Conservation (phyloP, 2,888 invertebrate genomes). For the Ochlodes sylvanus region DNA sequence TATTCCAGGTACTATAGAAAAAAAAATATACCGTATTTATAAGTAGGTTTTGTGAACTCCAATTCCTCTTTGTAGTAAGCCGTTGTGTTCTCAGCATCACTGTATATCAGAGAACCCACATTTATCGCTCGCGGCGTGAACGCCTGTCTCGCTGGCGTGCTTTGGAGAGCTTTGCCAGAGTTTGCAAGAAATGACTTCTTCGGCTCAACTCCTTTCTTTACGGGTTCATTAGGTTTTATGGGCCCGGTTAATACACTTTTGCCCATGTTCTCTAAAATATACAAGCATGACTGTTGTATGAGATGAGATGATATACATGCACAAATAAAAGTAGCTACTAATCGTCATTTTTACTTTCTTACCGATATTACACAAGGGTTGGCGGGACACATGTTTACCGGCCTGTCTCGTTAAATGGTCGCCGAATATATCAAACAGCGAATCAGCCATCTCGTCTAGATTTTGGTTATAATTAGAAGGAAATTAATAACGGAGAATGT, state of each 20-base stretch:
- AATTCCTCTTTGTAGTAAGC: slow-evolving; percentile 59
- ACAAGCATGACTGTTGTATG: not conserved
- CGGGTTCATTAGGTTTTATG: slow-evolving; percentile 68
- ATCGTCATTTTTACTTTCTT: slow-evolving; percentile 46
- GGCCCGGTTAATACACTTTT: slow-evolving; percentile 65
- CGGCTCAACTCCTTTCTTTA: slow-evolving; percentile 62
- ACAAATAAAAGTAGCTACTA: not conserved
- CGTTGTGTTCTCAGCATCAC: slow-evolving; percentile 55
- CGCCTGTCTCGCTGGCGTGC: slow-evolving; percentile 64
- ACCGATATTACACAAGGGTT: slow-evolving; percentile 72
- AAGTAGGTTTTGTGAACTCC: slow-evolving; percentile 67
- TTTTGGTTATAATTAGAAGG: not conserved
- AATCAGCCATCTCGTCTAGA: slow-evolving; percentile 61
- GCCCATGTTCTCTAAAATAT: slow-evolving; percentile 69
- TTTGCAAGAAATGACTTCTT: slow-evolving; percentile 75
- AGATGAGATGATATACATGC: too few species aligned
- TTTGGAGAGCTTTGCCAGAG: slow-evolving; percentile 68
- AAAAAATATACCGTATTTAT: slow-evolving; percentile 59
- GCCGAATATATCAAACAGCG: slow-evolving; percentile 73
- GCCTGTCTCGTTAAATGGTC: slow-evolving; percentile 64
- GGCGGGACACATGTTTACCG: slow-evolving; percentile 68
- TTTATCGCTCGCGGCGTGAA: slow-evolving; percentile 68
- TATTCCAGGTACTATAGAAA: not conserved
- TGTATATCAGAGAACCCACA: slow-evolving; percentile 69
- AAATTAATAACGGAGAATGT: too few species aligned